phyloP scores from a whole-genome alignment of 2,113 vertebrate species.

The Pelodiscus sinensis region DNA sequence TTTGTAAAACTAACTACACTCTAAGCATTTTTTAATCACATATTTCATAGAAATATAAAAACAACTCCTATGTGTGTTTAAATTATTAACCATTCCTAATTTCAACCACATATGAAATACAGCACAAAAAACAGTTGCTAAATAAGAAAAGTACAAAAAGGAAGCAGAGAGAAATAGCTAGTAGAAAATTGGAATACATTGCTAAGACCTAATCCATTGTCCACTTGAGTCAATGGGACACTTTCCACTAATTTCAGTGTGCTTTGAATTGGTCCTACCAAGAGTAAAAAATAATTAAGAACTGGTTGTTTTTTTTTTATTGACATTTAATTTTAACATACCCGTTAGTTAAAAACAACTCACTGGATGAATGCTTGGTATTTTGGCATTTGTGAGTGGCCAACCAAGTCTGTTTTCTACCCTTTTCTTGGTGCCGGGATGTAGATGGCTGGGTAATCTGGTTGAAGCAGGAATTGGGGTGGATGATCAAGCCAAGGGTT shows the following conservation, averaged over 20 bases:
- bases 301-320: not conserved
- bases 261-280: not conserved
- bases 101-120: not conserved
- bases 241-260: not conserved
- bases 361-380: not conserved
- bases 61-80: not conserved
- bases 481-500: not conserved
- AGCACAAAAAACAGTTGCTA: not conserved
- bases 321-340: not conserved
- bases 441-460: not conserved
- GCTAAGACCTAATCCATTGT: not conserved
- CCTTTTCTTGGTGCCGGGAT: not conserved
- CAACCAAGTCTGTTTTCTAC: not conserved
- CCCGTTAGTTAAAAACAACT: not conserved
- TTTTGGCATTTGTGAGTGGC: not conserved
- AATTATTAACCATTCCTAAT: not conserved
- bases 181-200: too few species aligned
- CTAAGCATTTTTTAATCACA: conserved; percentile 12
- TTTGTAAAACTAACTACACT: conserved; percentile 26
- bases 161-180: not conserved
- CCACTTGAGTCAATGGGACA: not conserved
- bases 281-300: not conserved
- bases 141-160: conserved; percentile 3
- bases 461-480: not conserved
- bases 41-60: conserved; percentile 34